Evolutionary conservation across 2,888 invertebrate species (phyloP).

Genomic region (Hirtodrosophila cameraria): DNA sequence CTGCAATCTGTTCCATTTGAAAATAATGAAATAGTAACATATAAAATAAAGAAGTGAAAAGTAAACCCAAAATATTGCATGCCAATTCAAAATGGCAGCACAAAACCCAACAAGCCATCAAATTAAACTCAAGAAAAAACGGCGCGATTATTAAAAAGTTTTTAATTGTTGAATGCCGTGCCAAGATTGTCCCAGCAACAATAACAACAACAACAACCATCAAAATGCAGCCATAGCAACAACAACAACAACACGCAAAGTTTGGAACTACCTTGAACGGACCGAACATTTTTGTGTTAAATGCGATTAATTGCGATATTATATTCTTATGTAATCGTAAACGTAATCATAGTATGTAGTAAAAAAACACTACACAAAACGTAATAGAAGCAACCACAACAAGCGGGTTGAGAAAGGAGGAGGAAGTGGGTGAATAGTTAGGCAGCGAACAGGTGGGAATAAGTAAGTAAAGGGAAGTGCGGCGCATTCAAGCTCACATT

Average conservation of each 20-base stretch:
- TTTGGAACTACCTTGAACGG: constrained; percentile 60
- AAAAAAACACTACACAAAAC: constrained; percentile 65
- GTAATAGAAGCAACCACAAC: constrained; percentile 51
- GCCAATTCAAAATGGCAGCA: constrained; percentile 55
- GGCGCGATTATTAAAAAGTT: constrained; percentile 66
- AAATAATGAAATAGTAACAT: background rate
- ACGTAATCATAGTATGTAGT: constrained; percentile 73
- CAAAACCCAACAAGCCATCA: constrained; percentile 54
- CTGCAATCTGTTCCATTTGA: constrained; percentile 4
- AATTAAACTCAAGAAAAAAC: constrained; percentile 76
- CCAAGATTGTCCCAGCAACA: constrained; percentile 55
- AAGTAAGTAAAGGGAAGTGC: constrained; percentile 35
- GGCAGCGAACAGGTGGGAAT: constrained; percentile 5
- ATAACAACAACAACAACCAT: constrained; percentile 20
- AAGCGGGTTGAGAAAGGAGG: background rate
- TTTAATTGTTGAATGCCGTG: constrained; percentile 73
- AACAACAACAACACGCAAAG: constrained; percentile 59
- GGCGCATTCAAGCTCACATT: constrained; percentile 49
- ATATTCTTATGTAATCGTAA: constrained; percentile 81
- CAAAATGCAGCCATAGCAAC: constrained; percentile 44
- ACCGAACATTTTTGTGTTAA: constrained; percentile 78
- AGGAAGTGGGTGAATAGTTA: background rate
- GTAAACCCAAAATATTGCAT: constrained; percentile 52
- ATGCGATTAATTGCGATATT: constrained; percentile 81
- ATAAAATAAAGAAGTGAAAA: background rate